Evolutionary conservation across 1,140 invertebrate species (phyloP).

Genomic region (Oedothorax gibbosus): DNA sequence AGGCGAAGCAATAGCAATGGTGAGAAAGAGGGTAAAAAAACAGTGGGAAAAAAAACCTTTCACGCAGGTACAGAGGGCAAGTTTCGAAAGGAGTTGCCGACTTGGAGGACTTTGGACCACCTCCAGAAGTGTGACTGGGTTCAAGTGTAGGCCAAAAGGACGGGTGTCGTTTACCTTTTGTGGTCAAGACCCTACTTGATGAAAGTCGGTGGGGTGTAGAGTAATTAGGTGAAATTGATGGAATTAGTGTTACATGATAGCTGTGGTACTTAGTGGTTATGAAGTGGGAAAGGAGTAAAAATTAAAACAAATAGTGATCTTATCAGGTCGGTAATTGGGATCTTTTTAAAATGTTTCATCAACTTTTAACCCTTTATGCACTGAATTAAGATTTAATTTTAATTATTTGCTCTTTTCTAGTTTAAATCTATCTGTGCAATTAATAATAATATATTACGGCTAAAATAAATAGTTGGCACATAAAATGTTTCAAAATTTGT

Average conservation of each 20-base stretch:
- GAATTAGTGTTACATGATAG: background rate
- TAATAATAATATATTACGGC: no score
- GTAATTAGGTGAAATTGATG: background rate
- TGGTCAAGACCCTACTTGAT: slow-evolving; percentile 36
- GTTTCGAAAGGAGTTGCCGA: no score
- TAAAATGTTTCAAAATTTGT: no score
- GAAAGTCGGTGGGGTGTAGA: background rate
- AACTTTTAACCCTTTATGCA: no score
- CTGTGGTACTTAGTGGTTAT: background rate
- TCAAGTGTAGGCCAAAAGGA: background rate
- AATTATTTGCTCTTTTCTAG: no score
- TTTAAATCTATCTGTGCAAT: no score
- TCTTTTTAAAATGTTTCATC: no score
- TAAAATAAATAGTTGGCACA: no score
- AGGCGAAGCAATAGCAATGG: background rate
- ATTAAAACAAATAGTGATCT: background rate
- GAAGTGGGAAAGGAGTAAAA: background rate
- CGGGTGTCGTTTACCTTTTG: slow-evolving; percentile 9
- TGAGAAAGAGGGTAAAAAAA: background rate
- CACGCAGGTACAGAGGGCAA: background rate
- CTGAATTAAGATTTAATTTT: no score
- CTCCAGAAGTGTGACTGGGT: background rate
- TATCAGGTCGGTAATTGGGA: background rate
- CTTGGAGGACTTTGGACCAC: slow-evolving; percentile 10
- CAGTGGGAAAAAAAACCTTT: background rate